Percentiles rank a stretch among this genome's conserved stretches.
phyloP scores from a whole-genome alignment of 1,140 invertebrate genomes.

The Diachasma alloeum region DNA sequence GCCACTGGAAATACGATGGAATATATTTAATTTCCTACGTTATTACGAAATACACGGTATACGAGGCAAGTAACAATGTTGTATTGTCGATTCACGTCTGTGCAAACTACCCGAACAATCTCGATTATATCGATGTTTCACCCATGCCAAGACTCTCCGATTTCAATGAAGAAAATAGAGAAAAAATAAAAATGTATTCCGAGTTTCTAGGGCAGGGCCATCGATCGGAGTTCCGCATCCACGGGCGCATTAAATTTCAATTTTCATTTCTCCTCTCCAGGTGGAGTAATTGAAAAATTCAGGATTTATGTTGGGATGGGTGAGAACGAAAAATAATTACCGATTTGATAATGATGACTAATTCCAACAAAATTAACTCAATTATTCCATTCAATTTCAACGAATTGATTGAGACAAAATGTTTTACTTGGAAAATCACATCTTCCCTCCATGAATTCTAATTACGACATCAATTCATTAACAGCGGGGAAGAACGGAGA shows the following conservation, averaged over 20 bases:
- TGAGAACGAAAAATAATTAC: no score
- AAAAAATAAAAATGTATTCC: neutral
- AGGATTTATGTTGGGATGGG: no score
- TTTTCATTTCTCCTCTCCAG: neutral
- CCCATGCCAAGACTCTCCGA: slow-evolving; percentile 14
- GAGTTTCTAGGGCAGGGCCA: slow-evolving; percentile 37
- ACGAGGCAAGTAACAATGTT: neutral
- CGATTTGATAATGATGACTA: no score
- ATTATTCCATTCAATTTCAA: no score
- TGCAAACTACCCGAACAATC: neutral
- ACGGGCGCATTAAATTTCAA: neutral
- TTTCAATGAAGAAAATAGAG: slow-evolving; percentile 22
- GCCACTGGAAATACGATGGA: neutral
- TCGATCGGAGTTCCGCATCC: neutral
- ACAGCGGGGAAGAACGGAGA: no score
- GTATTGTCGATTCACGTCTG: slow-evolving; percentile 9
- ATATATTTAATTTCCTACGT: slow-evolving; percentile 2
- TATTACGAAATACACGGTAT: neutral
- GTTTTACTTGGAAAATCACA: no score
- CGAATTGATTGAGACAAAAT: no score
- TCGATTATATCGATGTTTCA: slow-evolving; percentile 1
- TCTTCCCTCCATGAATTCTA: no score
- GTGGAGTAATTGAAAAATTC: neutral
- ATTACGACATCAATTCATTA: no score
- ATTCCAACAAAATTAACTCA: no score